These are phyloP conservation scores for Habrosyne pyritoides DNA, from an alignment of 2,888 invertebrate genomes.

Conservation along the genomic window DNA sequence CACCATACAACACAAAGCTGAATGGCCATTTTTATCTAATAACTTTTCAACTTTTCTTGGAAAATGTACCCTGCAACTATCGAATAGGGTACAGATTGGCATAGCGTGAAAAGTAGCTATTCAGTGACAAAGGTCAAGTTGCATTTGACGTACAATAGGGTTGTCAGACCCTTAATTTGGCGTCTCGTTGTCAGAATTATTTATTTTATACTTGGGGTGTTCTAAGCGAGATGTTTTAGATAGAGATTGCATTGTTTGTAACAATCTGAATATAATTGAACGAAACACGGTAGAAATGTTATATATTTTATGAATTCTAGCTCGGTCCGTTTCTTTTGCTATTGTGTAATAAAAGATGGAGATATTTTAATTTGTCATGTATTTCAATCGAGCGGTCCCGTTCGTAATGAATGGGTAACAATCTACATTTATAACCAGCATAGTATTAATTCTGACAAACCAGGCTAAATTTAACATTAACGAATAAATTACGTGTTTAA, in stretches of 20 bases:
- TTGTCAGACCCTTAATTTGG: conserved; percentile 48
- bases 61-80: background rate
- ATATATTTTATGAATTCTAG: no score
- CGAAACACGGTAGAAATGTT: no score
- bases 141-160: conserved; percentile 41
- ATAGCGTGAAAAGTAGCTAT: background rate
- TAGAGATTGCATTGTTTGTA: background rate
- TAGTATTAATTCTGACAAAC: no score
- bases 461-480: no score
- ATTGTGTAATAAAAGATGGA: no score
- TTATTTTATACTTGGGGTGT: conserved; percentile 42
- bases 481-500: no score
- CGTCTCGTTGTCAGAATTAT: conserved; percentile 55
- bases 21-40: conserved; percentile 11
- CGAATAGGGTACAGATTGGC: background rate
- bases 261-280: no score
- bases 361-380: no score
- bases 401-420: no score
- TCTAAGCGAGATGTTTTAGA: background rate
- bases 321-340: no score
- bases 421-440: no score
- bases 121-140: conserved; percentile 33
- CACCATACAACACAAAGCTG: conserved; percentile 10
- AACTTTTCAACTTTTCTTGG: conserved; percentile 2
- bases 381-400: no score